Evolutionary conservation across 2,113 vertebrate genomes (phyloP).

Genomic region (Rynchops niger): DNA sequence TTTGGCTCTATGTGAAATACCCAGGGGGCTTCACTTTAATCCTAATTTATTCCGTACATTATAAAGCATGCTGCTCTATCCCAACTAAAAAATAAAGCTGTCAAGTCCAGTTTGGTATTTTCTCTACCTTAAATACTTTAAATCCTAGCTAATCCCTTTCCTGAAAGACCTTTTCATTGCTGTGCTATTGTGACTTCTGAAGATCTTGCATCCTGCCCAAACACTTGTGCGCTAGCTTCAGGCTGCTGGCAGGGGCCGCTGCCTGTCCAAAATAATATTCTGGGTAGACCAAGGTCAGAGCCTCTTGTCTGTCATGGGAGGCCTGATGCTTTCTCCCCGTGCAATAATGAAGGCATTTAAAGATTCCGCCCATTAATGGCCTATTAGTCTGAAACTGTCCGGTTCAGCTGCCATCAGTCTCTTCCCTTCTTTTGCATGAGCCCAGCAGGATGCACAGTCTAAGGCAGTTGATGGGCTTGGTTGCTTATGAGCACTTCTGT

Average conservation of each 20-base stretch:
- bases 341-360: not conserved
- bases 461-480: not conserved
- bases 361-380: not conserved
- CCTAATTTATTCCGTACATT: not conserved
- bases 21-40: not conserved
- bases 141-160: not conserved
- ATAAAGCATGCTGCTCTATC: not conserved
- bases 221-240: not conserved
- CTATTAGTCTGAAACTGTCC: not conserved
- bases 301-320: not conserved
- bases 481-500: not conserved
- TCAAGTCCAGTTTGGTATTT: not conserved
- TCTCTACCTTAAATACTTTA: not conserved
- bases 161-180: not conserved
- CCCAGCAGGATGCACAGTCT: not conserved
- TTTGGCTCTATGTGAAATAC: not conserved
- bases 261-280: slow-evolving; percentile 2
- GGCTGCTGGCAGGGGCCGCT: slow-evolving; percentile 11
- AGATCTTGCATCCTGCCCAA: not conserved
- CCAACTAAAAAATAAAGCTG: not conserved
- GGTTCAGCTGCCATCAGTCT: not conserved
- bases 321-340: not conserved
- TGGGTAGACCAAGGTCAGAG: not conserved
- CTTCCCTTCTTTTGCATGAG: not conserved
- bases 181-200: not conserved